Evolutionary conservation across 2,113 vertebrate genomes (phyloP).

Genomic region (Podocnemis expansa): DNA sequence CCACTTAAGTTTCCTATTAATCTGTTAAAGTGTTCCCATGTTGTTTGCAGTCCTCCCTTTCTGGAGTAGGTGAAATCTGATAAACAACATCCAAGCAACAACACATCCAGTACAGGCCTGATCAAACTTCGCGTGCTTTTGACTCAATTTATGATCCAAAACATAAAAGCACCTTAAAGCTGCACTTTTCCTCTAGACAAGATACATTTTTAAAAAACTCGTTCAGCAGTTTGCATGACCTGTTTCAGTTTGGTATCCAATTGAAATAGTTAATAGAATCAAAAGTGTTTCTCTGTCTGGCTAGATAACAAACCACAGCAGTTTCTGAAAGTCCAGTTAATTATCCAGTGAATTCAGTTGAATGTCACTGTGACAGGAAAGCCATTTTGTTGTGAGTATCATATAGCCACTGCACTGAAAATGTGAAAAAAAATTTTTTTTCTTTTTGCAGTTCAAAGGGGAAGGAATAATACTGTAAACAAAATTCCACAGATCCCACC

Average conservation of each 20-base stretch:
- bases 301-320: background rate
- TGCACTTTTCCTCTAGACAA: background rate
- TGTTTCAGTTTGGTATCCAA: background rate
- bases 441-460: background rate
- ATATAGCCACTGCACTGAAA: background rate
- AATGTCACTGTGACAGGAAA: background rate
- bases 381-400: background rate
- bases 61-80: background rate
- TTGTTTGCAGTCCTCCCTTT: slow-evolving; percentile 14
- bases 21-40: background rate
- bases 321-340: background rate
- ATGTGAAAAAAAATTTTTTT: background rate
- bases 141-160: background rate
- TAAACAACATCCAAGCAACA: background rate
- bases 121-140: background rate
- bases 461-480: background rate
- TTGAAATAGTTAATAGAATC: background rate
- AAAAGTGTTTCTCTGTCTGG: background rate
- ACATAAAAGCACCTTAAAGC: background rate
- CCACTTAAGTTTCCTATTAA: background rate
- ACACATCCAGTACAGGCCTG: background rate
- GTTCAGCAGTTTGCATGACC: background rate
- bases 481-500: background rate
- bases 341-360: background rate
- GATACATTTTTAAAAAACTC: background rate